Base-by-base conservation (phyloP, 2,797 vertebrate species). In the Nannoperca australis region DNA sequence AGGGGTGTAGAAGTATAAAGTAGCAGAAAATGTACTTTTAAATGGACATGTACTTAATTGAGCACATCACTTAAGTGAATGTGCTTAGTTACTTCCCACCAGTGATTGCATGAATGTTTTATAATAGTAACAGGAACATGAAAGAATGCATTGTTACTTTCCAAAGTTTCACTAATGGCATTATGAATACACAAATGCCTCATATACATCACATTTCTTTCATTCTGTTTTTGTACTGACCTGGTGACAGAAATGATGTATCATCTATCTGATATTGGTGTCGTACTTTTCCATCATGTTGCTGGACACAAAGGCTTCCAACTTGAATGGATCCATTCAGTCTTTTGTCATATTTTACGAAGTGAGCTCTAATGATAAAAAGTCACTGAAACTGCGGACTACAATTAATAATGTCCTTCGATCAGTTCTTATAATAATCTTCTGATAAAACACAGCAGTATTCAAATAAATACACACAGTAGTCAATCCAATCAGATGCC, bases 351-450 rank as follows among this genome's bases (percentile, higher is more conserved):
- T 42, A 7, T 78, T 45, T 58, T 34, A 54, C 13, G 0, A 73
- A 83, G 72, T 69, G n/a, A 59, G 40, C 20, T 50, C 47, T 32
- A 63, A 55, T 17, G 44, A 79, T 4, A 45, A 34, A 44, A 22
- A 53, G 4, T 70, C 22, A 71, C 3, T n/a, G 49, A 66, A 66
- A 66, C 15, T 27, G 60, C 12, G 5, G 49, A 22, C 47, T 61
- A 12, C 40, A 44, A 12, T 54, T 42, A 63, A 44, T 75, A 63
- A 60, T 51, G 45, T 63, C 40, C 20, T 20, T 22, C 24, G 68
- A 69, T 86, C 49, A 72, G 15, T 62, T 69, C 51, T 81, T 61
- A 22, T 78, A 77, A 69, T 63, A 17, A 27, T 27, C 24, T 27
- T 71, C 61, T 64, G 20, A 56, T 54, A 45, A 78, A 49, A 56